phyloP scores from a whole-genome alignment of 2,113 vertebrate genomes.

The Camelus bactrianus region DNA sequence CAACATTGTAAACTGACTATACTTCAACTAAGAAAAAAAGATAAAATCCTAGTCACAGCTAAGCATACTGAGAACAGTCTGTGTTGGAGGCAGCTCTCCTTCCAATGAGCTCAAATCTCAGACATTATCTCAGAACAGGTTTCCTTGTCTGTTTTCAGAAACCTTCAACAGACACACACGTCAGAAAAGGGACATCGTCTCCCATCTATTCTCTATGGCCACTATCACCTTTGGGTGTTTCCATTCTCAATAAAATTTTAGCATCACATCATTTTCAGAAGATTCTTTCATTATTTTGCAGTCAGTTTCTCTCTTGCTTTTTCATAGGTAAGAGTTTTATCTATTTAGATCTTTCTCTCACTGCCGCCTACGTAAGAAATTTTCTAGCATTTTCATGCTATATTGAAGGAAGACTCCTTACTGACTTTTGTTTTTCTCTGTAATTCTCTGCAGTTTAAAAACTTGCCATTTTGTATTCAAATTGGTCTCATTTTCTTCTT shows the following conservation, averaged over 20 bases:
- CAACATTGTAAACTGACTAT: no score
- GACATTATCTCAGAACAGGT: constrained; percentile 9
- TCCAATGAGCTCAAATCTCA: neutral
- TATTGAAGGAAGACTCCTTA: neutral
- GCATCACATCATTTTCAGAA: neutral
- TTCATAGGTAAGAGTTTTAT: neutral
- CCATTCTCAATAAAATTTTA: neutral
- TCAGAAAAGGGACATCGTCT: neutral
- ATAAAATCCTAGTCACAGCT: neutral
- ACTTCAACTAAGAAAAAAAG: neutral
- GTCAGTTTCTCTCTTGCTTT: neutral
- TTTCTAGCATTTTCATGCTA: neutral
- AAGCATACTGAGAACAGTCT: neutral
- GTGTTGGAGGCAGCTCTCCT: neutral
- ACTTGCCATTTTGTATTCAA: neutral
- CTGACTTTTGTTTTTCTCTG: neutral
- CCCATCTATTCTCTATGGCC: neutral
- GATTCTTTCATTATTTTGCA: neutral
- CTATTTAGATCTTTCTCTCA: neutral
- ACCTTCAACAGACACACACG: no score
- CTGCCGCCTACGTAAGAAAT: neutral
- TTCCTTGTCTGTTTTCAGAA: neutral
- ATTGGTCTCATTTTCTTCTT: neutral
- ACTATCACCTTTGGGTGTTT: neutral
- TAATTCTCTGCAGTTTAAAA: neutral